Evolutionary conservation across 1,140 invertebrate genomes (phyloP), one percentile per base, ranked within the genome.

Genomic region (Ganaspis sp.): DNA sequence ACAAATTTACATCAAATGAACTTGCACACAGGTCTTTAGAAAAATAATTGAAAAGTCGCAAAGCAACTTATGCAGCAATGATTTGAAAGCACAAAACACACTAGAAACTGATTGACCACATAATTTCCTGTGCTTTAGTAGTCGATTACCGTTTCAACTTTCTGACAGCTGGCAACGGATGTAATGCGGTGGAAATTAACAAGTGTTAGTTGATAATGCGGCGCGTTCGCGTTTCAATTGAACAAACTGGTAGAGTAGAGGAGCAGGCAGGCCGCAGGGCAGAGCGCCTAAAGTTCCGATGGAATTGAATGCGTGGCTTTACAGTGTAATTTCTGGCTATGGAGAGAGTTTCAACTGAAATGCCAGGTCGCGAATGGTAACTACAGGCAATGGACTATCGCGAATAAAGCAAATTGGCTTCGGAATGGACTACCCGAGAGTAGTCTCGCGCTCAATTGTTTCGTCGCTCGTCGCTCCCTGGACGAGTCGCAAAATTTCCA

Each of bases 131-230:
- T 9, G 23, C 23, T 29, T 64, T 29, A 64, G 58, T 64, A 64
- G 23, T 64, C 26, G 58, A 64, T 64, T 64, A 64, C 26, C 58
- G 58, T 64, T 64, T 34, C 23, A 26, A n/a, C 58, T 64, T 64
- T 29, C 58, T 29, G 23, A 64, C 58, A 64, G 58, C 26, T 64
- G 21, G 58, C 58, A 29, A 29, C 23, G 21, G 26, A n/a, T 64
- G 23, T 64, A 64, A 64, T 26, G 58, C 23, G 58, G 58, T 64
- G 23, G n/a, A 64, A 64, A 64, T 64, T 64, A 64, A 34, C 58
- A 26, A 64, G 58, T 64, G 58, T 29, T 64, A 15, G 58, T 64
- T 64, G 58, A 64, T 64, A 64, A 64, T 64, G 58, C 58, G 29
- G 29, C 58, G 58, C 23, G 21, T 15, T 58, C 23, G 54, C 54